Evolutionary conservation across 2,888 invertebrate species (phyloP), one percentile per base, ranked within the genome.

Genomic region (Hypercompe scribonia): DNA sequence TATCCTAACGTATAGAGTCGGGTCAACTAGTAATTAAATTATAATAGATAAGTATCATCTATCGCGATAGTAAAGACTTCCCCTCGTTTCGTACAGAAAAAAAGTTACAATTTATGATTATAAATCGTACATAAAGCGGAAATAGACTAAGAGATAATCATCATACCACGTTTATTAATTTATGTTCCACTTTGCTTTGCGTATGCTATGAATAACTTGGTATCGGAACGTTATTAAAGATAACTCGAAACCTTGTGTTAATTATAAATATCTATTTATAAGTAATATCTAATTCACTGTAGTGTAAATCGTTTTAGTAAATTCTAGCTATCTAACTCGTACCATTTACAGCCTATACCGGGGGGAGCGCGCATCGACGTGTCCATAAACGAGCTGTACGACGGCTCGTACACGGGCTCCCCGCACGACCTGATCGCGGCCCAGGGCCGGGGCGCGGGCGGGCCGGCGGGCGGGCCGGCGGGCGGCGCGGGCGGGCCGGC

Each of bases 341-440:
- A 11, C 8, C 21, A 28, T 70, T 39, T n/a, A 24, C 90, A 97
- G 97, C 97, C 97, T 54, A 97, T 97, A 81, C 95, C 97, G 0
- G 96, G 96, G 86, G 98, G 98, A 77, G 98, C 99, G 63, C 97
- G 98, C 75, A 98, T 99, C 81, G 99, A 99, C 94, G 99, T 99
- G 2, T 98, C 99, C 0, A 98, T 99, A 83, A 99, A 99, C 94
- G 99, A 99, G 91, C 95, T 98, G 77, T 99, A 99, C 93, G 99
- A 99, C 93, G 99, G 99, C 0, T 99, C 99, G 0, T 99, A 99
- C 93, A 97, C 98, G 21, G 99, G 99, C 8, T 98, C 98, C 64
- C 99, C 99, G 0, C 98, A 98, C 89, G 98, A 98, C 92, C 96
- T 98, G 79, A 97, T 98, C 70, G 97, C 97, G 97, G 97, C 81